Percentiles rank a stretch among this genome's conserved stretches.
Evolutionary conservation across 2,113 vertebrate species (phyloP).

Genomic region (Thunnus thynnus): DNA sequence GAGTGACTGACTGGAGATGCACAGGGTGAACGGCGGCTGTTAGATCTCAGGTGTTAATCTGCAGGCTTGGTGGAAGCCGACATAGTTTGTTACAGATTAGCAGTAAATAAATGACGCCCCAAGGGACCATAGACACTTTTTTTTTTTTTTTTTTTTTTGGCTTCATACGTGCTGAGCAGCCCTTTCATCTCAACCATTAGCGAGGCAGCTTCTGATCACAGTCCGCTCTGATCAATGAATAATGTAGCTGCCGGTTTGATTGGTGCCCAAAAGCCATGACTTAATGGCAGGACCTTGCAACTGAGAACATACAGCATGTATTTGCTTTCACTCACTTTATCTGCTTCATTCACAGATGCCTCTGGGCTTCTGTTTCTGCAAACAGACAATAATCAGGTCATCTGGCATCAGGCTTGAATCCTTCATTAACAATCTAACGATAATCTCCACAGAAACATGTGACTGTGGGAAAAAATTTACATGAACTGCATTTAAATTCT

Average conservation of each 20-base stretch:
- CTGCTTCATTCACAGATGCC: background rate
- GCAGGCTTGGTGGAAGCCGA: conserved; percentile 10
- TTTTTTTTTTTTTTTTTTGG: background rate
- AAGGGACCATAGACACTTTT: conserved; percentile 17
- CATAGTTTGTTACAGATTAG: conserved; percentile 50
- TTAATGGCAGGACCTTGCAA: background rate
- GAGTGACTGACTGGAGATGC: background rate
- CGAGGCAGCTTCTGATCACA: conserved; percentile 42
- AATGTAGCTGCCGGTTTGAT: conserved; percentile 35
- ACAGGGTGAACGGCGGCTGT: conserved; percentile 32
- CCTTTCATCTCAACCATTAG: conserved; percentile 66
- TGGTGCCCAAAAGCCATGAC: conserved; percentile 37
- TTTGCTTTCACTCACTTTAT: conserved; percentile 30
- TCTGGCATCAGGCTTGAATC: conserved; percentile 58
- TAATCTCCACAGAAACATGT: conserved; percentile 71
- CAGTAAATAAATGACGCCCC: conserved; percentile 51
- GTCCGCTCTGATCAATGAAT: conserved; percentile 42
- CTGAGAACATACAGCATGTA: background rate
- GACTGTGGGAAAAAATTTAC: conserved; percentile 72
- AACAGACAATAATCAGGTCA: conserved; percentile 78
- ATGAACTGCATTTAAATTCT: conserved; percentile 79
- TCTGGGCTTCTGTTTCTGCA: conserved; percentile 49
- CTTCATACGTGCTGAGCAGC: conserved; percentile 1
- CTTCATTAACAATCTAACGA: conserved; percentile 70
- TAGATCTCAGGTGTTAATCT: conserved; percentile 46